Conservation (phyloP, 2,797 vertebrate species). For the Sebastes wilsoni region DNA sequence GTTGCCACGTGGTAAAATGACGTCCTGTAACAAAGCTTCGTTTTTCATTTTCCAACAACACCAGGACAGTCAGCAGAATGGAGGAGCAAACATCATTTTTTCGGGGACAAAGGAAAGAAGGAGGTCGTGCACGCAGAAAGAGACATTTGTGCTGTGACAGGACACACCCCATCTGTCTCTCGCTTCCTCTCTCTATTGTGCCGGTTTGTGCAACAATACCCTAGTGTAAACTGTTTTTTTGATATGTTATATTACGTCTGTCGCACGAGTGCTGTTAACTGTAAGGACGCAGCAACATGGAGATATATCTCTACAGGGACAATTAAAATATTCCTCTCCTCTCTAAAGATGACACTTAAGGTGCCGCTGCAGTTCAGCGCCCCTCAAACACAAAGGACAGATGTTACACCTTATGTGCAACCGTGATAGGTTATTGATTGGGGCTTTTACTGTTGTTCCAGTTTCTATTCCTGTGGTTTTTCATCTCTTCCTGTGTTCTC, state of each 20-base stretch:
- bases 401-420: slow-evolving; percentile 7
- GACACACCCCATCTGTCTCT: slow-evolving; percentile 11
- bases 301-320: neutral
- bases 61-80: neutral
- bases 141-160: neutral
- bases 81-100: slow-evolving; percentile 26
- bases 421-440: neutral
- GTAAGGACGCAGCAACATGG: neutral
- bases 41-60: slow-evolving; percentile 20
- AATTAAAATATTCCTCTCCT: neutral
- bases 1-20: neutral
- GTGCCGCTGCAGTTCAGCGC: neutral
- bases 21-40: slow-evolving; percentile 8
- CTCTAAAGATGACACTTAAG: neutral
- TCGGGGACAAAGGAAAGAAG: slow-evolving; percentile 26
- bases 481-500: neutral
- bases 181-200: neutral
- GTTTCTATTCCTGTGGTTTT: neutral
- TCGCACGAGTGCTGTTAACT: neutral
- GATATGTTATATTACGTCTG: neutral
- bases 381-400: neutral
- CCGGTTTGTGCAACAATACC: neutral
- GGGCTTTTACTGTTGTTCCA: neutral
- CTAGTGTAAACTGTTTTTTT: neutral
- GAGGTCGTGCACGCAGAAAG: neutral